Evolutionary conservation across 1,140 invertebrate species (phyloP), one percentile per base, ranked within the genome.

Genomic region (Lucilia cuprina): DNA sequence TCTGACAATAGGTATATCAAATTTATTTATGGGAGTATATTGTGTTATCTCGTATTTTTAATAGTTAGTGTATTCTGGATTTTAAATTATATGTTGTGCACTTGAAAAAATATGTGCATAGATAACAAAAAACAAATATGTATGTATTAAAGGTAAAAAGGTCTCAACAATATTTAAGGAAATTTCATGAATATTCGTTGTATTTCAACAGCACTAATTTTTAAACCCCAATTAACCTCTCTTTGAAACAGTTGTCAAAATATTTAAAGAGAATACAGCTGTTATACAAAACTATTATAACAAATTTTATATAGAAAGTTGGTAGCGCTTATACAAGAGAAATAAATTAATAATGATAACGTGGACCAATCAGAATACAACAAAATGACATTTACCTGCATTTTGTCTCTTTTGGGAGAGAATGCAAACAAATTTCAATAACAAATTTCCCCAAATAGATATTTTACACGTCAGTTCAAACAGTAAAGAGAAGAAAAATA

Each of bases 301-400:
- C 5, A 41, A 5, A 41, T 7, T n/a, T n/a, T 60, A 14, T 60
- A 60, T 14, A 17, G 7, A 60, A 19, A 70, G n/a, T 70, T 70
- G 65, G 65, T 19, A 70, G 65, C 65, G 19, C 21, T 70, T 3
- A 14, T 2, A 19, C 0, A 70, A 70, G 19, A 25, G 65, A 70
- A 70, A 21, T 21, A 70, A 70, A 7, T 60, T n/a, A n/a, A 5
- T n/a, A 60, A 80, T 19, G 9, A 34, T 83, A 70, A 83, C 82
- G 82, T 83, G 82, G 82, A 41, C 82, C 82, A 83, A 83, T 83
- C 82, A 83, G 19, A 83, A 74, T 19, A 10, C 65, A 70, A 19
- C 65, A 70, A 70, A 21, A 70, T 21, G n/a, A 21, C 65, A 70
- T 70, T 70, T 70, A 70, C 65, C 65, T 70, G 65, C 19, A 70